phyloP scores from a whole-genome alignment of 2,888 invertebrate species.

The Chrysina gloriosa region DNA sequence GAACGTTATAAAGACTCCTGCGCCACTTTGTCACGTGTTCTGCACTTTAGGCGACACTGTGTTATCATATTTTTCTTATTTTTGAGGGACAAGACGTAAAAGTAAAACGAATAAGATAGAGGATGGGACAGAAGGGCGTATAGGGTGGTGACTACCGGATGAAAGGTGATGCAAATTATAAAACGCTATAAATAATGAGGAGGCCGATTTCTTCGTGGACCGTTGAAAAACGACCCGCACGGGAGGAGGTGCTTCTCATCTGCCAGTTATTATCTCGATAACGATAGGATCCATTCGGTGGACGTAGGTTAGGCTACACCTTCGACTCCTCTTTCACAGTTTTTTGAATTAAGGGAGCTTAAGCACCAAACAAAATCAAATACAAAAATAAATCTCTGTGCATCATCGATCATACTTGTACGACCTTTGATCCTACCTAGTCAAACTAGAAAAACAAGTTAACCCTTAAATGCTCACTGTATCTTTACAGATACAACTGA shows the following conservation, averaged over 20 bases:
- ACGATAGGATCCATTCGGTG: too few relatives aligned
- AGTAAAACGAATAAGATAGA: slow-evolving; percentile 1
- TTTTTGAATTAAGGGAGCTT: too few relatives aligned
- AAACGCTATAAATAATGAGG: slow-evolving; percentile 17
- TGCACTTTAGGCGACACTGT: slow-evolving; percentile 5
- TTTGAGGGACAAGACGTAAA: slow-evolving; percentile 11
- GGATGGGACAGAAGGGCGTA: slow-evolving; percentile 2
- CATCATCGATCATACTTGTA: too few relatives aligned
- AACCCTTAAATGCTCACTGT: too few relatives aligned
- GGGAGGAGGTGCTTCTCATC: not conserved
- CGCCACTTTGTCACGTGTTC: slow-evolving; percentile 42
- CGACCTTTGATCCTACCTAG: too few relatives aligned
- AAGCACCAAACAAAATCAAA: too few relatives aligned
- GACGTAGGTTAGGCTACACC: too few relatives aligned
- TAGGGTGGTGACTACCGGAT: not conserved
- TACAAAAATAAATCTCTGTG: too few relatives aligned
- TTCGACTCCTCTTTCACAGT: too few relatives aligned
- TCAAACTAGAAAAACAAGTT: too few relatives aligned
- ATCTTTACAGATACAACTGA: too few relatives aligned
- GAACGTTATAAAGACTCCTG: slow-evolving; percentile 45
- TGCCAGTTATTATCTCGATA: too few relatives aligned
- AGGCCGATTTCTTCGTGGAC: slow-evolving; percentile 12
- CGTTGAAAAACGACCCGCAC: not conserved
- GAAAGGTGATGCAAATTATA: slow-evolving; percentile 24
- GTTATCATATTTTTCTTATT: slow-evolving; percentile 28